Evolutionary conservation across 2,888 invertebrate genomes (phyloP).

Genomic region (Sinotaia quadrata): DNA sequence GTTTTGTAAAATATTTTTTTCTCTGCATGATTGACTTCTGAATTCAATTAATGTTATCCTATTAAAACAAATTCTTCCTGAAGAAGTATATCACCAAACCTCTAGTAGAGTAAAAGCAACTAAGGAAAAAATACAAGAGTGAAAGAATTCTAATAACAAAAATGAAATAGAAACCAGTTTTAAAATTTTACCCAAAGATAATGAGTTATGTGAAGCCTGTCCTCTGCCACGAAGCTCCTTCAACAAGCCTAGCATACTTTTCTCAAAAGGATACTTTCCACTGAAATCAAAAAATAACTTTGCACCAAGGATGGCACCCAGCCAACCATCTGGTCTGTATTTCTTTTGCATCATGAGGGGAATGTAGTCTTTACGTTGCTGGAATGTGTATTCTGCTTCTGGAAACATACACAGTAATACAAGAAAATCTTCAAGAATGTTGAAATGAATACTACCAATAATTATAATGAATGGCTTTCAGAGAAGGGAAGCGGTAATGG

Average conservation of each 20-base stretch:
- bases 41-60: too few species aligned
- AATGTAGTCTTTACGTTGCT: slow-evolving; percentile 65
- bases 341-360: slow-evolving; percentile 67
- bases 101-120: too few species aligned
- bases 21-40: too few species aligned
- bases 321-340: slow-evolving; percentile 70
- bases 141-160: too few species aligned
- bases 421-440: neutral
- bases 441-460: too few species aligned
- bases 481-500: too few species aligned
- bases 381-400: slow-evolving; percentile 70
- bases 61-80: too few species aligned
- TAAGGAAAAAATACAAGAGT: too few species aligned
- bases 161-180: too few species aligned
- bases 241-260: slow-evolving; percentile 57
- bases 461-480: too few species aligned
- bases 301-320: slow-evolving; percentile 65
- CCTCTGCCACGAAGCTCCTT: slow-evolving; percentile 64
- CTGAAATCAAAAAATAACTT: slow-evolving; percentile 69
- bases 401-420: slow-evolving; percentile 20
- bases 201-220: slow-evolving; percentile 33
- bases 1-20: too few species aligned
- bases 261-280: slow-evolving; percentile 66
- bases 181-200: slow-evolving; percentile 28
- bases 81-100: neutral